These are phyloP conservation scores for Limnodromus scolopaceus DNA, from an alignment of 2,797 vertebrate species.

Conservation along the genomic window DNA sequence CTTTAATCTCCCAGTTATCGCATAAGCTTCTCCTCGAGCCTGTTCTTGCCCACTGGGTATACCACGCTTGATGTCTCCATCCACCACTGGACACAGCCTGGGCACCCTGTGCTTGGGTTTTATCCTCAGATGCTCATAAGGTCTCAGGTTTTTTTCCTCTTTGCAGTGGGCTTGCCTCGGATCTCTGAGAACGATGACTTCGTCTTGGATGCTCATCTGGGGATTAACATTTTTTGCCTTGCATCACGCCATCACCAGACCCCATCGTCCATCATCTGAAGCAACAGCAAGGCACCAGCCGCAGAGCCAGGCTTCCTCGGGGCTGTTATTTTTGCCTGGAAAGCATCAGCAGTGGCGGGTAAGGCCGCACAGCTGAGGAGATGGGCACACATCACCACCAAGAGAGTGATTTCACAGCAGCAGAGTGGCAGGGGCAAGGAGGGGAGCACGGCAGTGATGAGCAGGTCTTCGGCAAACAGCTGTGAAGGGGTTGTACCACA, in stretches of 20 bases:
- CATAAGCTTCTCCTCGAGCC: neutral
- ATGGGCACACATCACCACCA: neutral
- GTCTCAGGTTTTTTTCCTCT: rapidly evolving
- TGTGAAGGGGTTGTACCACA: neutral
- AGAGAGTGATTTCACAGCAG: neutral
- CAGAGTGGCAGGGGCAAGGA: neutral
- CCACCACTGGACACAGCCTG: neutral
- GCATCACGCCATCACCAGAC: neutral
- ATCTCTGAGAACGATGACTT: rapidly evolving
- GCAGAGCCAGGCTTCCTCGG: neutral
- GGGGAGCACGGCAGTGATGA: neutral
- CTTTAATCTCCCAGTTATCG: neutral
- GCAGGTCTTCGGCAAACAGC: neutral
- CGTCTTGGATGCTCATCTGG: neutral
- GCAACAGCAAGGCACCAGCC: neutral
- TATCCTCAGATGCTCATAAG: rapidly evolving
- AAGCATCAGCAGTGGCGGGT: neutral
- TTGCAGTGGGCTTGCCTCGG: neutral
- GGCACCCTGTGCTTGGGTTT: neutral
- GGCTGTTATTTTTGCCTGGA: neutral
- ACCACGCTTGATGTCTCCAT: neutral
- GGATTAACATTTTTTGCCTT: neutral
- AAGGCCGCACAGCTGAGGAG: neutral
- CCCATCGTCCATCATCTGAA: rapidly evolving
- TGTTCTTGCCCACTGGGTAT: neutral